Percentiles rank a stretch among this genome's conserved stretches.
These are phyloP conservation scores for Toxotes jaculatrix DNA, from an alignment of 2,113 vertebrate species.

Conservation along the genomic window DNA sequence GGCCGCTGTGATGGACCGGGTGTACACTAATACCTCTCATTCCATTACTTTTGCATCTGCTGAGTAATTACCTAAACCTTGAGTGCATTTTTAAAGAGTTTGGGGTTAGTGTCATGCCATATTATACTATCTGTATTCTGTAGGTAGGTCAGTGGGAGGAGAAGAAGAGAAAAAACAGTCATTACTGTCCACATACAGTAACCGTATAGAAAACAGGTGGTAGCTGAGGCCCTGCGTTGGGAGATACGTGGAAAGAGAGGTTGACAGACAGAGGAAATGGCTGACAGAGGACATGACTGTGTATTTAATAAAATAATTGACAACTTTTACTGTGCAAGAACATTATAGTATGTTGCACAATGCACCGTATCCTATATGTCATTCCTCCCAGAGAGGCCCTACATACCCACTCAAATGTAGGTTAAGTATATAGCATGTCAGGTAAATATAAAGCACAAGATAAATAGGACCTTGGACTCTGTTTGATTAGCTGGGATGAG, in stretches of 20 bases:
- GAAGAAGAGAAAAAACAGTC: slow-evolving; percentile 8
- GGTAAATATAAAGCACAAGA: slow-evolving; percentile 61
- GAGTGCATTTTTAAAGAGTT: slow-evolving; percentile 67
- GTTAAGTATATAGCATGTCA: slow-evolving; percentile 64
- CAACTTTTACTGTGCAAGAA: background rate
- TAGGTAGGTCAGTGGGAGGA: slow-evolving; percentile 37
- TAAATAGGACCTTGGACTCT: slow-evolving; percentile 80
- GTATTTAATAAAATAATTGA: background rate
- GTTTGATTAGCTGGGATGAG: slow-evolving; percentile 78
- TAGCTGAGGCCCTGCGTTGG: slow-evolving; percentile 3
- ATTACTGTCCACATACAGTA: slow-evolving; percentile 22
- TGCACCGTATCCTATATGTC: background rate
- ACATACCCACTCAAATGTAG: slow-evolving; percentile 32
- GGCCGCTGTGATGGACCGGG: background rate
- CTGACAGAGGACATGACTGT: background rate
- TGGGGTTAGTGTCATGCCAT: slow-evolving; percentile 36
- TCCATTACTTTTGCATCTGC: slow-evolving; percentile 39
- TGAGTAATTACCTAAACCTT: slow-evolving; percentile 49
- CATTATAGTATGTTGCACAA: slow-evolving; percentile 11
- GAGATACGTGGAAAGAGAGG: slow-evolving; percentile 5
- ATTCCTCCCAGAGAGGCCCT: background rate
- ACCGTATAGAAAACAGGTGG: slow-evolving; percentile 41
- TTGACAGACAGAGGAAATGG: background rate
- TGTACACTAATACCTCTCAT: slow-evolving; percentile 12
- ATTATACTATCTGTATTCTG: slow-evolving; percentile 14